Evolutionary conservation across 2,113 vertebrate genomes (phyloP), one percentile per base, ranked within the genome.

Genomic region (Camarhynchus parvulus): DNA sequence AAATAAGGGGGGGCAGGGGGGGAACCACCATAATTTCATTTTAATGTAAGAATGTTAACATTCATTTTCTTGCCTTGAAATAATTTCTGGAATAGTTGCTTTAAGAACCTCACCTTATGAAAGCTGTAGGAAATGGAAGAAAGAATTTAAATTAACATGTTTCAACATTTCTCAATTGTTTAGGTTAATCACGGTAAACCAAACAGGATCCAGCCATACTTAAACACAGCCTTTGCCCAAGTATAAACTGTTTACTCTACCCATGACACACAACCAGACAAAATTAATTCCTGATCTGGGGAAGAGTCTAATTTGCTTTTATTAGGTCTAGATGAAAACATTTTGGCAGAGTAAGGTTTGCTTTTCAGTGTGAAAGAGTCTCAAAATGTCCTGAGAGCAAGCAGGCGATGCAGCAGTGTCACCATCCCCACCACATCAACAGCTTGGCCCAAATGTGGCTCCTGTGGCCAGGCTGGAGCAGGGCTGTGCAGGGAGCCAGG

Each of bases 121-220:
- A 77, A 93, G 17, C 23, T 37, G 15, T 80, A 92, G 83, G 83
- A 95, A 95, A 90, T 70, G 42, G 83, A 79, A 89, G 64, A 80
- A 94, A 83, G 85, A 93, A 94, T 95, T 96, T 94, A 94, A 97
- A 96, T 97, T 73, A 79, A 86, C 74, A 93, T 78, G 55, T 88
- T 94, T 83, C 47, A n/a, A 69, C 77, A 75, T 95, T 95, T 96
- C 56, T 59, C 92, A 89, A 82, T 72, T 96, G 96, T 96, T 97
- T 96, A 84, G 87, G 56, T 95, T 96, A 94, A 92, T 92, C 83
- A 87, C 47, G 78, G 89, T 89, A 95, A 96, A 82, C 91, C 89
- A 96, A 97, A 97, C 96, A 96, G 91, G 86, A 95, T 91, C 92
- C 81, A 41, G 91, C 42, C 52, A 12, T 46, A 75, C 58, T 95